These are phyloP conservation scores for Toxotes chatareus DNA, from an alignment of 2,113 vertebrate genomes.

Conservation along the genomic window DNA sequence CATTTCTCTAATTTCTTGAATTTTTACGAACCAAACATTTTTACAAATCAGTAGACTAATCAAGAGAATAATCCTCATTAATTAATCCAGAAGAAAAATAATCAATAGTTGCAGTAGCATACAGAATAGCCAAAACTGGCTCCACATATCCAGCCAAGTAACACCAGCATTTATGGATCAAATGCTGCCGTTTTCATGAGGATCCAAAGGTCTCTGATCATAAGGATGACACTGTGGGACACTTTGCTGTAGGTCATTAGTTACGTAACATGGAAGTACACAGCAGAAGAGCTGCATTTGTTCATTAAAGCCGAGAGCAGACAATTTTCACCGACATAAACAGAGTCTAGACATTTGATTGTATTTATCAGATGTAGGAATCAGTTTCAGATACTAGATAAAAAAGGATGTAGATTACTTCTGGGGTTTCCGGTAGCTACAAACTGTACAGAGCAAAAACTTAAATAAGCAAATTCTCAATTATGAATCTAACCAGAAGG, in stretches of 20 bases:
- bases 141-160: neutral
- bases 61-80: no score
- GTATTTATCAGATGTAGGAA: slow-evolving; percentile 9
- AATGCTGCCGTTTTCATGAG: neutral
- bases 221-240: neutral
- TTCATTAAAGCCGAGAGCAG: slow-evolving; percentile 19
- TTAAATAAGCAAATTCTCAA: slow-evolving; percentile 25
- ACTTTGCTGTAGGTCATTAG: neutral
- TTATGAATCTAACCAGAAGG: neutral
- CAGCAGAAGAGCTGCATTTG: slow-evolving; percentile 24
- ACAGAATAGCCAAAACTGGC: no score
- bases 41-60: no score
- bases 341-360: slow-evolving; percentile 55
- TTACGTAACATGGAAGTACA: slow-evolving; percentile 16
- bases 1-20: no score
- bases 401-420: slow-evolving; percentile 38
- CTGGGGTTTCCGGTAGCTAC: slow-evolving; percentile 44
- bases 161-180: neutral
- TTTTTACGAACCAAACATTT: no score
- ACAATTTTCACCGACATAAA: slow-evolving; percentile 61
- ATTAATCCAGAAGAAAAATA: no score
- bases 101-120: no score
- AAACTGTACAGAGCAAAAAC: neutral
- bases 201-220: no score
- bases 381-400: slow-evolving; percentile 33